These are phyloP conservation scores for Eulemur albifrons DNA, from an alignment of 2,797 vertebrate species.

Conservation along the genomic window DNA sequence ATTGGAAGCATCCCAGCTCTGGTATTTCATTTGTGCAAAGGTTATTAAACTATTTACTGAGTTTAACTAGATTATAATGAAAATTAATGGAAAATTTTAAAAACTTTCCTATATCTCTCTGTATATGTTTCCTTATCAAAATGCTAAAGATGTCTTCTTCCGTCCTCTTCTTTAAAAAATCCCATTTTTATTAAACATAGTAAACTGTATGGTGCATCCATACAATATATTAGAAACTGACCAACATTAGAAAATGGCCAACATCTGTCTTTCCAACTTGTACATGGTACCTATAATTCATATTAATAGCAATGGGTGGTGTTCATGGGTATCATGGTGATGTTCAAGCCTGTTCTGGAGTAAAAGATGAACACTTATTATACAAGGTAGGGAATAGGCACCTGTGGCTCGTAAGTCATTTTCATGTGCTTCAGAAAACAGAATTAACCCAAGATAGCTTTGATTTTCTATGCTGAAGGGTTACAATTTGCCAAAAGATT, in stretches of 20 bases:
- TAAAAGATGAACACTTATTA: background rate
- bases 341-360: background rate
- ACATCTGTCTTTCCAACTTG: slow-evolving; percentile 40
- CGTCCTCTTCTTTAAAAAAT: background rate
- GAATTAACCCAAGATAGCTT: background rate
- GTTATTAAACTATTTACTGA: background rate
- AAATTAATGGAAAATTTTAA: slow-evolving; percentile 53
- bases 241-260: slow-evolving; percentile 7
- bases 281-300: background rate
- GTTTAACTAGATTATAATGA: slow-evolving; percentile 49
- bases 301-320: background rate
- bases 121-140: background rate
- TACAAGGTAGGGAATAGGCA: background rate
- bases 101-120: background rate
- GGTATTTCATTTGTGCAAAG: background rate
- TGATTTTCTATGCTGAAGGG: rapidly evolving
- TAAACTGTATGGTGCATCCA: background rate
- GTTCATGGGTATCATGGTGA: background rate
- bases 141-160: slow-evolving; percentile 3
- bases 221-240: background rate
- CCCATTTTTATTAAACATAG: slow-evolving; percentile 50
- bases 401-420: background rate
- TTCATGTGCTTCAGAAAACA: background rate
- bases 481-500: background rate
- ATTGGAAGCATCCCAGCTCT: background rate